phyloP scores from a whole-genome alignment of 2,888 invertebrate species.

The Melitaea athalia region DNA sequence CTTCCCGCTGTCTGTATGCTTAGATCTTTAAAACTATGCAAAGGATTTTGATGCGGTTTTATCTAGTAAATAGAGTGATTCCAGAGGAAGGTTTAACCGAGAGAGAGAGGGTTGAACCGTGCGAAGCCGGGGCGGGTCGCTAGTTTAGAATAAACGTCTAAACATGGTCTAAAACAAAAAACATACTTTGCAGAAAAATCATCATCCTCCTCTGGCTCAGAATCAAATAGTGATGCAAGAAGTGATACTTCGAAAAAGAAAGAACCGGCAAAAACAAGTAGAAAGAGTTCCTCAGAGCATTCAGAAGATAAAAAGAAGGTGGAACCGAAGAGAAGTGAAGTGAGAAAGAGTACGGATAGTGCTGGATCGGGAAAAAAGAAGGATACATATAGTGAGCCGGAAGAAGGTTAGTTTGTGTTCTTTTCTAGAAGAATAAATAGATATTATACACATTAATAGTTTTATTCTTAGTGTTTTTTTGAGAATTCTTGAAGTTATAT shows the following conservation, averaged over 20 bases:
- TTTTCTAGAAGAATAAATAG: neutral
- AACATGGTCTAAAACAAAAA: too few species aligned
- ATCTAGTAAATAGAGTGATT: too few species aligned
- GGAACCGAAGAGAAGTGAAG: conserved; percentile 66
- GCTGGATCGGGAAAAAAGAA: conserved; percentile 68
- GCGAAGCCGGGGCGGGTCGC: too few species aligned
- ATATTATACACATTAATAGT: too few species aligned
- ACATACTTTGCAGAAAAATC: conserved; percentile 36
- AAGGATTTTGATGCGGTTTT: too few species aligned
- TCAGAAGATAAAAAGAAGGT: conserved; percentile 65
- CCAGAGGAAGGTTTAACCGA: too few species aligned
- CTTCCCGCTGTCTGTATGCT: too few species aligned
- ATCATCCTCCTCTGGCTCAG: conserved; percentile 72
- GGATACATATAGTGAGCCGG: conserved; percentile 87
- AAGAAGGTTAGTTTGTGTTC: conserved; percentile 84
- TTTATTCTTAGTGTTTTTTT: too few species aligned
- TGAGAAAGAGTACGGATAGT: conserved; percentile 71
- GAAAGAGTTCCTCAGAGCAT: conserved; percentile 66
- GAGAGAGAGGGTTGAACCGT: too few species aligned
- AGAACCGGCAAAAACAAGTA: conserved; percentile 62
- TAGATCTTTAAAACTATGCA: too few species aligned
- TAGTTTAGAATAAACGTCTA: too few species aligned
- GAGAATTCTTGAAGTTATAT: too few species aligned
- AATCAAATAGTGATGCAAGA: conserved; percentile 72
- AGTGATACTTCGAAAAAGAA: conserved; percentile 68